Evolutionary conservation across 2,113 vertebrate genomes (phyloP).

Genomic region (Cynoglossus semilaevis): DNA sequence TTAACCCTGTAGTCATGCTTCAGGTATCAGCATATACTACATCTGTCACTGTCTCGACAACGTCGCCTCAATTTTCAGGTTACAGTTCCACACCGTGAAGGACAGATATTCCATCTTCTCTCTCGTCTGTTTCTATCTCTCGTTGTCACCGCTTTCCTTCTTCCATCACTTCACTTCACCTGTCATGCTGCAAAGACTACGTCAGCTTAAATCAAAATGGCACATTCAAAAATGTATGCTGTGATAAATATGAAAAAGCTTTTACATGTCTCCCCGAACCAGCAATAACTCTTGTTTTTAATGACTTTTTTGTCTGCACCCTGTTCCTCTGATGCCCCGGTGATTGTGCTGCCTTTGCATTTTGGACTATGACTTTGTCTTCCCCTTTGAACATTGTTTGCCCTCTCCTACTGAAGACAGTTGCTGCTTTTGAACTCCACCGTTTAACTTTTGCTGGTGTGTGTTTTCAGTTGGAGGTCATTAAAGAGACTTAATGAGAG

Average conservation of each 20-base stretch:
- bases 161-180: constrained; percentile 44
- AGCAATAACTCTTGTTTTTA: no score
- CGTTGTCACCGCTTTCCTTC: constrained; percentile 46
- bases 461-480: no score
- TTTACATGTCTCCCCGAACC: constrained; percentile 4
- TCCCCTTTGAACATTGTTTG: no score
- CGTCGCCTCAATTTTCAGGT: constrained; percentile 67
- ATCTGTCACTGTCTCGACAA: constrained; percentile 67
- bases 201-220: constrained; percentile 10
- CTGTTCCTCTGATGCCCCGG: no score
- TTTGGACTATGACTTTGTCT: no score
- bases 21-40: constrained; percentile 57
- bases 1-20: constrained; percentile 62
- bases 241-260: constrained; percentile 21
- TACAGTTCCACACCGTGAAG: constrained; percentile 55
- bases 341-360: no score
- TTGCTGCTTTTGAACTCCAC: no score
- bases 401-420: no score
- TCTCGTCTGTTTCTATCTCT: constrained; percentile 34
- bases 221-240: background rate
- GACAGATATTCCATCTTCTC: constrained; percentile 41
- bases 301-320: no score
- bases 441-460: no score
- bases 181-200: constrained; percentile 31
- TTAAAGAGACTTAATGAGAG: no score